Conservation (phyloP, 1,140 invertebrate genomes). For the Drosophila rufa region DNA sequence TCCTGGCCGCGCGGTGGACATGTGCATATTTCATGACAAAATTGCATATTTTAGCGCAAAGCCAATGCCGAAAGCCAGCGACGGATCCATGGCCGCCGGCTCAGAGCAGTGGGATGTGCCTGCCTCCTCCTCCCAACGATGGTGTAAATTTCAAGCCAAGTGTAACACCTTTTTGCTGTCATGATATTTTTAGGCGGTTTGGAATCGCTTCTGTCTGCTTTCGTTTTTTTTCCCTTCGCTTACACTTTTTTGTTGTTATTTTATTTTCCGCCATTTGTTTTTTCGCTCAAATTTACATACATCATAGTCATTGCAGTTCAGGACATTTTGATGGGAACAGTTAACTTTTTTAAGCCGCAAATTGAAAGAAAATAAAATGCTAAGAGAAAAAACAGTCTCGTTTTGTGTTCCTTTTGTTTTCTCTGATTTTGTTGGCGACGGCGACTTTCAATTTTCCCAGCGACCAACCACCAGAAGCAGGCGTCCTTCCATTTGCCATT, state of each 20-base stretch:
- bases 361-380: constrained; percentile 59
- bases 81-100: constrained; percentile 28
- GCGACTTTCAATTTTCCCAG: constrained; percentile 48
- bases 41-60: constrained; percentile 74
- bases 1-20: constrained; percentile 63
- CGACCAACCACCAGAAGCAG: constrained; percentile 24
- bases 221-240: constrained; percentile 15
- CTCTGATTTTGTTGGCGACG: constrained; percentile 39
- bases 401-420: constrained; percentile 21
- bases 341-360: constrained; percentile 55
- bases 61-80: constrained; percentile 53
- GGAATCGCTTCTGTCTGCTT: constrained; percentile 34
- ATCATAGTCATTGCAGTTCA: constrained; percentile 51
- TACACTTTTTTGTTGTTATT: constrained; percentile 1
- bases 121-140: neutral
- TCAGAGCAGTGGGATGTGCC: neutral
- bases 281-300: constrained; percentile 48
- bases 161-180: constrained; percentile 78
- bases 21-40: constrained; percentile 79
- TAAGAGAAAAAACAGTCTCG: constrained; percentile 24
- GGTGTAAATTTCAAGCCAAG: constrained; percentile 72
- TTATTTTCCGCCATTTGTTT: constrained; percentile 30
- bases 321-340: constrained; percentile 34
- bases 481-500: constrained; percentile 20
- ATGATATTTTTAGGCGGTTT: constrained; percentile 55